These are phyloP conservation scores for Anolis carolinensis DNA, from an alignment of 2,113 vertebrate genomes.

Conservation along the genomic window DNA sequence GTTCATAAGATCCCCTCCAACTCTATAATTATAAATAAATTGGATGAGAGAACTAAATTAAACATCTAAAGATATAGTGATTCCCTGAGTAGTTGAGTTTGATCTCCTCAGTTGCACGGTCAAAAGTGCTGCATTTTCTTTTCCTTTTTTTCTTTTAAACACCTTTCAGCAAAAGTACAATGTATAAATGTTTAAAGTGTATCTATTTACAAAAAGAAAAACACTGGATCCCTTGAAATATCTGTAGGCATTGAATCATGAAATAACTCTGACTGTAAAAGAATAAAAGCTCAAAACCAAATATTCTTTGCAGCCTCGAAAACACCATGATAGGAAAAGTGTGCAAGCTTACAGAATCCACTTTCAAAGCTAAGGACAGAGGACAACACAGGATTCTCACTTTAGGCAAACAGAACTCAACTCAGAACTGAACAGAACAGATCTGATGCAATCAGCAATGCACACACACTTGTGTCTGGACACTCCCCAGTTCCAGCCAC, in stretches of 20 bases:
- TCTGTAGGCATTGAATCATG: not conserved
- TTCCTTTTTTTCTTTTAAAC: not conserved
- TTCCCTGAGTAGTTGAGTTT: not conserved
- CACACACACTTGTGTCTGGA: no score
- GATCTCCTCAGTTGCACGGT: not conserved
- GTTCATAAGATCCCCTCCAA: not conserved
- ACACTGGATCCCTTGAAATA: not conserved
- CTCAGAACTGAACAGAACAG: no score
- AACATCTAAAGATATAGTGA: not conserved
- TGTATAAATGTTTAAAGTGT: not conserved
- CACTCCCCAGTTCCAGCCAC: no score
- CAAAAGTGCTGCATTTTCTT: not conserved
- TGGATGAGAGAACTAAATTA: not conserved
- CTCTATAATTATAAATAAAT: not conserved
- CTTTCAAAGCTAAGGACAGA: not conserved
- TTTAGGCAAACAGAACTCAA: no score
- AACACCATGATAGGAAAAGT: no score
- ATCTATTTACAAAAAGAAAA: not conserved
- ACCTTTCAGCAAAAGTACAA: rapidly evolving
- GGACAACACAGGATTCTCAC: no score
- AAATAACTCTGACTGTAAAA: not conserved
- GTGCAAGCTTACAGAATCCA: not conserved
- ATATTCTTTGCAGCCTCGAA: not conserved
- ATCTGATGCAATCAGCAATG: no score
- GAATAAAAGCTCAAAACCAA: not conserved